phyloP scores from a whole-genome alignment of 2,888 invertebrate species.

The Willowsia nigromaculata region DNA sequence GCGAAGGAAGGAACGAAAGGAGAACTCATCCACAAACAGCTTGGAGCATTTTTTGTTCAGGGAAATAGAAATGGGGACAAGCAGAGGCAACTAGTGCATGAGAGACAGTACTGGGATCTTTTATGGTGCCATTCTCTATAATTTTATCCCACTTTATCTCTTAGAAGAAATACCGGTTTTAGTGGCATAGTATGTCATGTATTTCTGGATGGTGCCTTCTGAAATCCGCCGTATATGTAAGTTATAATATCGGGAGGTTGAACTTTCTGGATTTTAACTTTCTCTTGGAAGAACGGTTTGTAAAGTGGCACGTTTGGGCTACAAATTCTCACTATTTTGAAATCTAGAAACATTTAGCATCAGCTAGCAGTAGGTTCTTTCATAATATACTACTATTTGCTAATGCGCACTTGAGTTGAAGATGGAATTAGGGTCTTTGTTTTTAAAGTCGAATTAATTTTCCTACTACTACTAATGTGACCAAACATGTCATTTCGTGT shows the following conservation, averaged over 20 bases:
- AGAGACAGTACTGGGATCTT: not conserved
- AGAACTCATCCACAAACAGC: slow-evolving; percentile 41
- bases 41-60: not conserved
- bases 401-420: too few species aligned
- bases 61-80: not conserved
- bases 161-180: not conserved
- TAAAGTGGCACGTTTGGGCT: slow-evolving; percentile 11
- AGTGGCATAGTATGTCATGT: not conserved
- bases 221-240: not conserved
- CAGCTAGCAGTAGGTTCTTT: too few species aligned
- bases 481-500: too few species aligned
- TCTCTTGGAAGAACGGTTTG: not conserved
- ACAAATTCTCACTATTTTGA: not conserved
- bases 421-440: too few species aligned
- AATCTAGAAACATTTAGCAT: not conserved
- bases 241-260: too few species aligned
- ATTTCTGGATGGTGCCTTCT: not conserved
- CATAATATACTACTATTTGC: too few species aligned
- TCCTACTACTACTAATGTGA: too few species aligned
- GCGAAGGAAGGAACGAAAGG: not conserved
- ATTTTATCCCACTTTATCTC: not conserved
- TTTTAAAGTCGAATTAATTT: not conserved
- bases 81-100: not conserved
- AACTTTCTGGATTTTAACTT: too few species aligned
- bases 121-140: not conserved